Evolutionary conservation across 2,113 vertebrate species (phyloP).

Genomic region (Alosa alosa): DNA sequence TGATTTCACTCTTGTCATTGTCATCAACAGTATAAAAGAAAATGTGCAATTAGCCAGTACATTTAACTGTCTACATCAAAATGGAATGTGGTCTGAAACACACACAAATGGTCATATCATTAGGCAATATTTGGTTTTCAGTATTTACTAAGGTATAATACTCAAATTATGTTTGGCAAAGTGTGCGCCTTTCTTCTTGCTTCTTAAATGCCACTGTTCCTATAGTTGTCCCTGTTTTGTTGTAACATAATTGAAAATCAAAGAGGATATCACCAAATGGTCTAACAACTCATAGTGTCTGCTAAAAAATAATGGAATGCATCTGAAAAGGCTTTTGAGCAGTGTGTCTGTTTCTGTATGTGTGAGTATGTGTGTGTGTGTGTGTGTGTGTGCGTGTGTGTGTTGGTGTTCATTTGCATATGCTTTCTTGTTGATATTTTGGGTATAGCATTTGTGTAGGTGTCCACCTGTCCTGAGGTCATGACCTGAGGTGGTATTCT

Average conservation of each 20-base stretch:
- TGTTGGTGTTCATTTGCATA: not conserved
- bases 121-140: not conserved
- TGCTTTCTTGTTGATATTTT: slow-evolving; percentile 36
- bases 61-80: not conserved
- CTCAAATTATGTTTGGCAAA: not conserved
- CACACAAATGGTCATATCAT: not conserved
- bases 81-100: no score
- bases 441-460: slow-evolving; percentile 48
- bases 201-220: no score
- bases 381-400: not conserved
- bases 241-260: not conserved
- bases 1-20: not conserved
- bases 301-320: not conserved
- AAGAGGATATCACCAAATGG: not conserved
- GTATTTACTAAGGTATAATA: not conserved
- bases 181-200: no score
- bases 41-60: not conserved
- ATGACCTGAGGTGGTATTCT: slow-evolving; percentile 58
- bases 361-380: not conserved
- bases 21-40: not conserved
- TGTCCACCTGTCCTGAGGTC: slow-evolving; percentile 66
- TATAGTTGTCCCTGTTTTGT: not conserved
- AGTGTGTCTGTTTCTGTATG: not conserved
- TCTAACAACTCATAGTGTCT: not conserved
- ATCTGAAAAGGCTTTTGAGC: not conserved